Percentiles rank a stretch among this genome's conserved stretches.
Evolutionary conservation across 2,888 invertebrate species (phyloP).

Genomic region (Monoplex corrugatus): DNA sequence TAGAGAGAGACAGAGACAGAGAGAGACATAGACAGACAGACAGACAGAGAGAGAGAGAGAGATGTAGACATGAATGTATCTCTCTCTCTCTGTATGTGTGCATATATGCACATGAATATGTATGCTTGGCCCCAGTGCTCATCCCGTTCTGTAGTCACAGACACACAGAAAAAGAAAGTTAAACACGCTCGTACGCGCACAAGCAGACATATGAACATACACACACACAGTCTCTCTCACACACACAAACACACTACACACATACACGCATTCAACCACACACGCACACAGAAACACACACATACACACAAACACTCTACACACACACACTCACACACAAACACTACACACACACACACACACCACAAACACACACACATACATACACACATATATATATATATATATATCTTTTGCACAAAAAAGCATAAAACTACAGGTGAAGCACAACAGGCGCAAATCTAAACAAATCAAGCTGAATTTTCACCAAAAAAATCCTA

Average conservation of each 20-base stretch:
- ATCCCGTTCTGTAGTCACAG: no score
- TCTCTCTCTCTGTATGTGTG: no score
- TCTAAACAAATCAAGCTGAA: no score
- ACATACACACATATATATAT: background rate
- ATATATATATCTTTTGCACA: background rate
- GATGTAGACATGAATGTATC: background rate
- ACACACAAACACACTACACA: slow-evolving; percentile 1
- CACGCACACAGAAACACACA: no score
- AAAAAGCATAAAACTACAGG: no score
- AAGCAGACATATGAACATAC: background rate
- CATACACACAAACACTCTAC: background rate
- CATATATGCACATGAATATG: no score
- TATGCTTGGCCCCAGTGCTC: no score
- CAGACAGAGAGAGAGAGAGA: background rate
- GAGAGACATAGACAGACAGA: background rate
- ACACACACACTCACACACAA: background rate
- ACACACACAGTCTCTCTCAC: background rate
- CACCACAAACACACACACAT: background rate
- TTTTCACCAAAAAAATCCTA: no score
- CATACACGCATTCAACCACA: no score
- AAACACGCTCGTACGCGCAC: slow-evolving; percentile 7
- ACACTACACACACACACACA: background rate
- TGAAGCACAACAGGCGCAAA: no score
- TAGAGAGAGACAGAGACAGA: background rate
- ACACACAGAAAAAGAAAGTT: slow-evolving; percentile 11